A percentile compares a stretch with the other conserved stretches of the same genome.
phyloP scores from a whole-genome alignment of 2,888 invertebrate species.

The Eustalomyia histrio region DNA sequence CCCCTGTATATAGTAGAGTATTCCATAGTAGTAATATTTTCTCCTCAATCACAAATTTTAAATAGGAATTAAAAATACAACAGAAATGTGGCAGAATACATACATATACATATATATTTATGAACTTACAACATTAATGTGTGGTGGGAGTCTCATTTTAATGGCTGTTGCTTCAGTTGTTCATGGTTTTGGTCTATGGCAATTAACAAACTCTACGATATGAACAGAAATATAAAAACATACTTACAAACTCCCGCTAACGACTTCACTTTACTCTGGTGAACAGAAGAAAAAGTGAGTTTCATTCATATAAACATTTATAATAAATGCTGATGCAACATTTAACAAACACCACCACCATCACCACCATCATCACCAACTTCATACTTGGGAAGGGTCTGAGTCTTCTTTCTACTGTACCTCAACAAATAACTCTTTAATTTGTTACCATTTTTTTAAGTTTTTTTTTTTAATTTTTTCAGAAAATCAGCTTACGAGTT shows the following conservation, averaged over 20 bases:
- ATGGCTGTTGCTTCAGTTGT: constrained; percentile 1
- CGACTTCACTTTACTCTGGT: constrained; percentile 29
- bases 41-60: neutral
- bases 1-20: neutral
- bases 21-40: neutral
- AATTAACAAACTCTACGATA: constrained; percentile 1
- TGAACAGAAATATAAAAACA: neutral
- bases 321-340: constrained; percentile 54
- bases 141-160: neutral
- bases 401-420: neutral
- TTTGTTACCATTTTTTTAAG: constrained; percentile 1
- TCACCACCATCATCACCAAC: neutral
- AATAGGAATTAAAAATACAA: constrained; percentile 5
- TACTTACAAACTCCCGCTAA: constrained; percentile 16
- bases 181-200: neutral
- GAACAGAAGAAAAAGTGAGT: neutral
- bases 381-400: neutral
- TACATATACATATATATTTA: no score
- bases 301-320: constrained; percentile 14
- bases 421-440: neutral
- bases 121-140: neutral
- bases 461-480: neutral
- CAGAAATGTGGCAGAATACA: constrained; percentile 3
- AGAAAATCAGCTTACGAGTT: neutral
- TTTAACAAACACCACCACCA: constrained; percentile 15